A percentile compares a stretch with the other conserved stretches of the same genome.
These are phyloP conservation scores for Dryobotodes eremita DNA, from an alignment of 2,888 invertebrate species.

Conservation along the genomic window DNA sequence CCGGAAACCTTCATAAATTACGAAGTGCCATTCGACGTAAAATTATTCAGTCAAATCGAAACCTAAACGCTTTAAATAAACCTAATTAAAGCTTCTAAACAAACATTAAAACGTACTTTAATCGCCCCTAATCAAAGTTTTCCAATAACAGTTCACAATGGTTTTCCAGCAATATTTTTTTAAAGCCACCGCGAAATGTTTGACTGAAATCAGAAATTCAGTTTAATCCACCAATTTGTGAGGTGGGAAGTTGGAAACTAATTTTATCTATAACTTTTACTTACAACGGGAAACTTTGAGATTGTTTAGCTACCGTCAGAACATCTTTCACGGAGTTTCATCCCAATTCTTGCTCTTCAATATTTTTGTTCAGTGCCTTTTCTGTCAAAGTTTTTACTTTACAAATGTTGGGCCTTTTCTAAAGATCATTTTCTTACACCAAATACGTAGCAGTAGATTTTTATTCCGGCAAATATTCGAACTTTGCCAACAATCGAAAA, in stretches of 20 bases:
- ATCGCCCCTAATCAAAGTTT: conserved; percentile 55
- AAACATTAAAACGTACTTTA: conserved; percentile 40
- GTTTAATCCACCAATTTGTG: conserved; percentile 37
- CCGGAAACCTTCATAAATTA: conserved; percentile 3
- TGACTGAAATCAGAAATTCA: conserved; percentile 43
- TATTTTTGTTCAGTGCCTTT: conserved; percentile 28
- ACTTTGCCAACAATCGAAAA: neutral
- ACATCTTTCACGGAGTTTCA: conserved; percentile 47
- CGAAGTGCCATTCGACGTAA: conserved; percentile 22
- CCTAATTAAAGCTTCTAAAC: conserved; percentile 17
- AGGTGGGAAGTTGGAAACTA: conserved; percentile 52
- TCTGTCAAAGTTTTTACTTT: neutral
- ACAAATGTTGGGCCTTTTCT: neutral
- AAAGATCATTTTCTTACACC: neutral
- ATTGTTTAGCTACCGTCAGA: conserved; percentile 40
- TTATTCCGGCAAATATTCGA: neutral
- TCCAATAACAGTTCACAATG: conserved; percentile 52
- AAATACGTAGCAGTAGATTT: neutral
- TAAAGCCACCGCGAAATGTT: conserved; percentile 36
- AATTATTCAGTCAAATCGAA: conserved; percentile 29
- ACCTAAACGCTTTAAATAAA: conserved; percentile 1
- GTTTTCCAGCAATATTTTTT: conserved; percentile 44
- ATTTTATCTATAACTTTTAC: conserved; percentile 57
- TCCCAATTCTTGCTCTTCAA: conserved; percentile 32
- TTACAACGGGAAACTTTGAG: conserved; percentile 31